A percentile compares a stretch with the other conserved stretches of the same genome.
Evolutionary conservation across 2,113 vertebrate species (phyloP).

Genomic region (Aix galericulata): DNA sequence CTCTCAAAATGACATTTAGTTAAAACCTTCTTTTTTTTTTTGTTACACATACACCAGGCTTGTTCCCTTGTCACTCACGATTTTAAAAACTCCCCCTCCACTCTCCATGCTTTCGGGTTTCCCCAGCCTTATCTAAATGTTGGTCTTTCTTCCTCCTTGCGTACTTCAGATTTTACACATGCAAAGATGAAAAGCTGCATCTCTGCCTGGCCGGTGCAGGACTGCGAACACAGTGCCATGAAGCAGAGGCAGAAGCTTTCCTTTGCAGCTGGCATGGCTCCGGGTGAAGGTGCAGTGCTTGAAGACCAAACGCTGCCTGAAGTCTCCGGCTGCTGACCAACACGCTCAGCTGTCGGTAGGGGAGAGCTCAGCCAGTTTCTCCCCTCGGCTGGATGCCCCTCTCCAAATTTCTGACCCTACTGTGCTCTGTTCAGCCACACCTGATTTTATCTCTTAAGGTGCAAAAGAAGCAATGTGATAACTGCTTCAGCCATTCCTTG

Average conservation of each 20-base stretch:
- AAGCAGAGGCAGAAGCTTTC: not conserved
- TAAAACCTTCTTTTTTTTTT: not conserved
- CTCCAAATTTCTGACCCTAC: not conserved
- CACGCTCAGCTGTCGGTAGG: fast-evolving
- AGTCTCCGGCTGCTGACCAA: not conserved
- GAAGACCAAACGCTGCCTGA: not conserved
- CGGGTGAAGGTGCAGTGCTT: no score
- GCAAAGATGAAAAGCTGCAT: not conserved
- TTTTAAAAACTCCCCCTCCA: not conserved
- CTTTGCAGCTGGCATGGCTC: not conserved
- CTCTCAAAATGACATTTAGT: not conserved
- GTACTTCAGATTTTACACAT: not conserved
- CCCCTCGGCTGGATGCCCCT: not conserved
- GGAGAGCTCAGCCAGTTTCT: not conserved
- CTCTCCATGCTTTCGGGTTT: not conserved
- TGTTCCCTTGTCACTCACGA: not conserved
- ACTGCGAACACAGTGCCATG: not conserved
- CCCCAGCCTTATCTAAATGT: not conserved
- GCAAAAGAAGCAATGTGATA: not conserved
- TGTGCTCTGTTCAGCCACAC: not conserved
- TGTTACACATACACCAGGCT: not conserved
- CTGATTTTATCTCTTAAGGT: not conserved
- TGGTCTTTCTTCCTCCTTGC: not conserved
- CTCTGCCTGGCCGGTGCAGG: not conserved
- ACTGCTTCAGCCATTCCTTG: not conserved